Conservation (phyloP, 2,797 vertebrate species). For the Acrocephalus scirpaceus region DNA sequence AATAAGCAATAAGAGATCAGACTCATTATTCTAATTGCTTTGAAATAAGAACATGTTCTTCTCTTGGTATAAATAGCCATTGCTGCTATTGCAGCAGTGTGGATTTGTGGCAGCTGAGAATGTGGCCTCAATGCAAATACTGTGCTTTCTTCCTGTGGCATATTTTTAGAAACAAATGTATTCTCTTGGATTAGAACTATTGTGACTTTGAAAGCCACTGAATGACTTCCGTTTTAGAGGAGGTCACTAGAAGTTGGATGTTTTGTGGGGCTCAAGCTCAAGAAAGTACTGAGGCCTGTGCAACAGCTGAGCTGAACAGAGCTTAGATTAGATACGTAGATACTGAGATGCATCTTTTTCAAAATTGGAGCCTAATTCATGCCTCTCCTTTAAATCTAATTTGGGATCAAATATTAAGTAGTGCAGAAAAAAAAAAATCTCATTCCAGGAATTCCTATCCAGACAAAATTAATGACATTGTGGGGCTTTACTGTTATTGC, state of each 20-base stretch:
- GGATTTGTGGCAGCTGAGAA: slow-evolving; percentile 32
- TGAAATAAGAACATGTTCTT: not conserved
- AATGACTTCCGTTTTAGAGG: not conserved
- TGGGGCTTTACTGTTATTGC: not conserved
- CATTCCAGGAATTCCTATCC: not conserved
- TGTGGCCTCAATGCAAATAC: not conserved
- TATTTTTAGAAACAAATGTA: not conserved
- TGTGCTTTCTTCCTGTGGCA: not conserved
- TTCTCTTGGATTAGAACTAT: not conserved
- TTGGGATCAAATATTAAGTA: not conserved
- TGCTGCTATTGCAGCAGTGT: not conserved
- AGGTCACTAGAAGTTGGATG: not conserved
- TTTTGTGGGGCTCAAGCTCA: not conserved
- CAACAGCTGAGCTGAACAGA: not conserved
- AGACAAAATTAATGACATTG: not conserved
- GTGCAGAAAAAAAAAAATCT: not conserved
- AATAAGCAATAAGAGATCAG: not conserved
- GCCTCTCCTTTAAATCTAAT: not conserved
- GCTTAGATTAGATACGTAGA: not conserved
- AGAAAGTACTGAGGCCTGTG: not conserved
- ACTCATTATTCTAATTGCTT: slow-evolving; percentile 18
- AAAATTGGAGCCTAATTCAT: not conserved
- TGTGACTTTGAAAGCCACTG: not conserved
- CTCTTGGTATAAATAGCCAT: slow-evolving; percentile 8
- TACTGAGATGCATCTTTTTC: not conserved